These are phyloP conservation scores for Falco cherrug DNA, from an alignment of 2,797 vertebrate species.

Conservation along the genomic window DNA sequence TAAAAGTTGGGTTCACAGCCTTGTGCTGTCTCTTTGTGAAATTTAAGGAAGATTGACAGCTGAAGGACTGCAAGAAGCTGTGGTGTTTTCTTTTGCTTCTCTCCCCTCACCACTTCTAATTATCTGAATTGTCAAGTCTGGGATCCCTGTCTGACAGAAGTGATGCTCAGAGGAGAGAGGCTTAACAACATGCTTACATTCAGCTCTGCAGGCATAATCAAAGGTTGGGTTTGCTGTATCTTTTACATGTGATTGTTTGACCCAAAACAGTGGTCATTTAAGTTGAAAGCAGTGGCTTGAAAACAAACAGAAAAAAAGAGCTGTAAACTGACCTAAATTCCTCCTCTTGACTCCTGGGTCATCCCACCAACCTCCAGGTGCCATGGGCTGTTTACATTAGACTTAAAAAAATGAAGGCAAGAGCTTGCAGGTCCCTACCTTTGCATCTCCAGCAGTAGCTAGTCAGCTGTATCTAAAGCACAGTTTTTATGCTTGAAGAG, in stretches of 20 bases:
- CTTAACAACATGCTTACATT: background rate
- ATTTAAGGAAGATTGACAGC: background rate
- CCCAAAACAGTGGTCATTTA: conserved; percentile 1
- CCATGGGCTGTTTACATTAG: conserved; percentile 36
- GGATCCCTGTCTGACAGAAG: background rate
- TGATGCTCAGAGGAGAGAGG: background rate
- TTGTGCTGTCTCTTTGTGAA: background rate
- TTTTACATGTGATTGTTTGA: conserved; percentile 23
- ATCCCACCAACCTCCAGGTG: conserved; percentile 34
- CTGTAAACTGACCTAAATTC: conserved; percentile 55
- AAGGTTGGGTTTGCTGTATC: background rate
- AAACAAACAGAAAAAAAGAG: conserved; percentile 50
- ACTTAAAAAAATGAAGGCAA: background rate
- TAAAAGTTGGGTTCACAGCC: background rate
- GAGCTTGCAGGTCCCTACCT: background rate
- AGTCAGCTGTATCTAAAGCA: background rate
- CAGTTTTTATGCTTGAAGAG: background rate
- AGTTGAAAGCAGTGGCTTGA: conserved; percentile 21
- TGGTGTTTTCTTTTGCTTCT: background rate
- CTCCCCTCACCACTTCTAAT: background rate
- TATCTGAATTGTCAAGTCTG: conserved; percentile 22
- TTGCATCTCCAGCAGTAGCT: background rate
- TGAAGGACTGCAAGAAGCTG: background rate
- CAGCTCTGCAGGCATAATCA: background rate
- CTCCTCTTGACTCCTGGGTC: conserved; percentile 50